Percentiles rank a stretch among this genome's conserved stretches.
Evolutionary conservation across 1,140 invertebrate genomes (phyloP).

Genomic region (Ericerus pela): DNA sequence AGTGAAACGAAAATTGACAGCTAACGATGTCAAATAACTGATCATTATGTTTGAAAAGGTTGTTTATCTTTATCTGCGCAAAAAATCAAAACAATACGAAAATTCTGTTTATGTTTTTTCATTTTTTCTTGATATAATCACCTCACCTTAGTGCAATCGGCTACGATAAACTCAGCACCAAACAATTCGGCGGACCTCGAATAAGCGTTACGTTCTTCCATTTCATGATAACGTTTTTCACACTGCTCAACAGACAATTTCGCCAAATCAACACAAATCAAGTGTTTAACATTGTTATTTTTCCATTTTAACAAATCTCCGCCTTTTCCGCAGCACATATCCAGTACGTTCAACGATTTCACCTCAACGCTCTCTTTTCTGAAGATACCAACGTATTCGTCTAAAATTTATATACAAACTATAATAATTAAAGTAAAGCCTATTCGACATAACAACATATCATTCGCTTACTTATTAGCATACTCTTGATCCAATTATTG

Average conservation of each 20-base stretch:
- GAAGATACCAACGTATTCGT: constrained; percentile 48
- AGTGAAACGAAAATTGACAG: constrained; percentile 96
- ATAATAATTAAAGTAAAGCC: background rate
- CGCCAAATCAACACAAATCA: constrained; percentile 94
- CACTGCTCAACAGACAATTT: constrained; percentile 80
- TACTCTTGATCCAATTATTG: constrained; percentile 98
- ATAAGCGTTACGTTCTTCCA: constrained; percentile 31
- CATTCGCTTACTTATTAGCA: constrained; percentile 58
- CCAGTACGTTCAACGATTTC: constrained; percentile 43
- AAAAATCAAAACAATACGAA: background rate
- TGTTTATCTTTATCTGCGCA: constrained; percentile 32
- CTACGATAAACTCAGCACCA: constrained; percentile 77
- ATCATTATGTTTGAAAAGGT: constrained; percentile 31
- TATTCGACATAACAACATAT: background rate
- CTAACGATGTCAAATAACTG: constrained; percentile 71
- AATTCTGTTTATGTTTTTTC: background rate
- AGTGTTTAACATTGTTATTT: constrained; percentile 62
- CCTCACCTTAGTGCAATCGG: constrained; percentile 73
- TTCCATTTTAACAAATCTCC: constrained; percentile 91
- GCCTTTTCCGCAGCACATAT: constrained; percentile 86
- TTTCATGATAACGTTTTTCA: constrained; percentile 47
- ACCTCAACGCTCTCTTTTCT: constrained; percentile 42
- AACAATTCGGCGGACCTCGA: constrained; percentile 37
- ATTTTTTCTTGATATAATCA: background rate
- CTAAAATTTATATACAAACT: constrained; percentile 21